Evolutionary conservation across 1,140 invertebrate genomes (phyloP).

Genomic region (Lanistes nyassanus): DNA sequence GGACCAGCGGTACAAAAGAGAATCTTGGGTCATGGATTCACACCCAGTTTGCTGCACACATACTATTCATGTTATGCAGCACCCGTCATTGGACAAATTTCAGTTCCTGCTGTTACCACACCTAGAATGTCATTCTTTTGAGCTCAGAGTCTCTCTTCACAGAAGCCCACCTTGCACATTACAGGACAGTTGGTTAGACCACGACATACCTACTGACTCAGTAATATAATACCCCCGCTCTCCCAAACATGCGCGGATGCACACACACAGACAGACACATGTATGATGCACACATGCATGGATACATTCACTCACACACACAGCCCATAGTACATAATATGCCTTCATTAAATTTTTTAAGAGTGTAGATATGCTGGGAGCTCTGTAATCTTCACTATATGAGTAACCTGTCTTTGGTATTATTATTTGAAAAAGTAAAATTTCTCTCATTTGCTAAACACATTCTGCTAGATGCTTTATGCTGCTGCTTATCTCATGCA

Average conservation of each 20-base stretch:
- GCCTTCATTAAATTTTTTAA: not conserved
- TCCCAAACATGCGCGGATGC: not conserved
- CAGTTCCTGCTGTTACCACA: no score
- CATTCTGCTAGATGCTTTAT: not conserved
- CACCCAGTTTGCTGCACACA: no score
- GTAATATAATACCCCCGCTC: conserved; percentile 6
- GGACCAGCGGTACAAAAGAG: no score
- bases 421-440: not conserved
- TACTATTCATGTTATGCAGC: no score
- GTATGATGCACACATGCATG: not conserved
- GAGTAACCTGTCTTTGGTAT: not conserved
- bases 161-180: no score
- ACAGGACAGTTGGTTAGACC: no score
- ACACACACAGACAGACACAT: conserved; percentile 12
- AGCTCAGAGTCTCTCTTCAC: no score
- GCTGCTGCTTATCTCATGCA: not conserved
- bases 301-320: conserved; percentile 7
- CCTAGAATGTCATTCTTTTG: no score
- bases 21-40: no score
- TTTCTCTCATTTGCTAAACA: not conserved
- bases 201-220: no score
- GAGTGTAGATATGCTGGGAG: not conserved
- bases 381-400: not conserved
- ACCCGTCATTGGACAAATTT: no score
- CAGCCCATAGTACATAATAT: not conserved